Evolutionary conservation across 2,113 vertebrate species (phyloP).

Genomic region (Channa argus): DNA sequence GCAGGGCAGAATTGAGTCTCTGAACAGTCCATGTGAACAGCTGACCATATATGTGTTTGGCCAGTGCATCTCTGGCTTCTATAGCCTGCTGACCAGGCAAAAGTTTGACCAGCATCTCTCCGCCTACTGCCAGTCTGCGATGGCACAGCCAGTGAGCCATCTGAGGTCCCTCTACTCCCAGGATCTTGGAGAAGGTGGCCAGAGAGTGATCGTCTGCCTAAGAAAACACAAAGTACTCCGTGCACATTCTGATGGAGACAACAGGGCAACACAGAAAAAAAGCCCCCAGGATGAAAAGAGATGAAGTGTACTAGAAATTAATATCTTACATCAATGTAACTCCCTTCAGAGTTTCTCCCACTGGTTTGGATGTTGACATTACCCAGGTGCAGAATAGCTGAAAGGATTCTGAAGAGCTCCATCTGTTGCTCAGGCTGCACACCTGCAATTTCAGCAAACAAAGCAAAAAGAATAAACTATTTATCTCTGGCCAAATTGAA

Average conservation of each 20-base stretch:
- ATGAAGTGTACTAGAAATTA: neutral
- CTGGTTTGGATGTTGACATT: conserved; percentile 79
- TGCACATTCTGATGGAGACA: neutral
- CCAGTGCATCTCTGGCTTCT: conserved; percentile 79
- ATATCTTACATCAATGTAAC: conserved; percentile 78
- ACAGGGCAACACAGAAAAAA: neutral
- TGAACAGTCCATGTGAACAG: conserved; percentile 84
- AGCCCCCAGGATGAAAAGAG: neutral
- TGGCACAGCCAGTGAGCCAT: conserved; percentile 86
- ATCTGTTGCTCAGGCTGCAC: conserved; percentile 83
- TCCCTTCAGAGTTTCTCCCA: conserved; percentile 76
- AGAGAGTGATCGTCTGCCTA: conserved; percentile 78
- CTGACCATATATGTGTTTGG: conserved; percentile 83
- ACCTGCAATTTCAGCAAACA: conserved; percentile 69
- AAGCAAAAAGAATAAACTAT: neutral
- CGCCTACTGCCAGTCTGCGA: conserved; percentile 80
- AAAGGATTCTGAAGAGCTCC: conserved; percentile 83
- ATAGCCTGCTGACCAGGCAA: conserved; percentile 80
- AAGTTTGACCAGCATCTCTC: conserved; percentile 82
- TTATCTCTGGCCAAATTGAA: neutral
- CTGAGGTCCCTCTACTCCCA: conserved; percentile 81
- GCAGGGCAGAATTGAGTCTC: conserved; percentile 81
- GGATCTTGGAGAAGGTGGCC: conserved; percentile 78
- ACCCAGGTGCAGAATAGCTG: conserved; percentile 85
- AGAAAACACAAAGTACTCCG: conserved; percentile 1